phyloP scores from a whole-genome alignment of 2,888 invertebrate genomes.

The Microchrysa polita region DNA sequence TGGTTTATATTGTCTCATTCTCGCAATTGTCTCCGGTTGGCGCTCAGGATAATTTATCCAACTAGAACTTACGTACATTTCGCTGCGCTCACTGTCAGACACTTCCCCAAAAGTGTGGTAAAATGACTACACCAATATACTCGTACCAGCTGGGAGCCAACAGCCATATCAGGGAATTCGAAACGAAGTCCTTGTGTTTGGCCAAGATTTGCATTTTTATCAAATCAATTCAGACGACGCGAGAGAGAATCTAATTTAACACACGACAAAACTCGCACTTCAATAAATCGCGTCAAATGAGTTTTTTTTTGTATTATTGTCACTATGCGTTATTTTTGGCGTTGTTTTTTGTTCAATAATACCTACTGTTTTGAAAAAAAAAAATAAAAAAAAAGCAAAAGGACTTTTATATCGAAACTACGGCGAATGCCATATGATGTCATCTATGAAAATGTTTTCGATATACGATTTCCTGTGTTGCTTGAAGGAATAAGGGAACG shows the following conservation, averaged over 20 bases:
- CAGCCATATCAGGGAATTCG: too few relatives aligned
- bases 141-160: constrained; percentile 5
- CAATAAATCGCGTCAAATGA: constrained; percentile 17
- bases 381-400: too few relatives aligned
- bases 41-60: neutral
- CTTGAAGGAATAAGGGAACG: neutral
- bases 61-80: neutral
- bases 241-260: constrained; percentile 69
- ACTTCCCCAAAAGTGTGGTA: neutral
- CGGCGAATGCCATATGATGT: neutral
- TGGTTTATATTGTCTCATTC: constrained; percentile 2
- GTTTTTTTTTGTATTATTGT: neutral
- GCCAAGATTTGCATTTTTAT: constrained; percentile 61
- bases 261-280: constrained; percentile 60
- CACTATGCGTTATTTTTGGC: neutral
- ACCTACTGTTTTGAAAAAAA: too few relatives aligned
- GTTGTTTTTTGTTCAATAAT: neutral
- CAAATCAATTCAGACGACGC: constrained; percentile 65
- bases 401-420: neutral
- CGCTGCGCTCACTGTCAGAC: neutral
- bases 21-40: neutral
- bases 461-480: neutral
- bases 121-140: too few relatives aligned
- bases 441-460: constrained; percentile 13
- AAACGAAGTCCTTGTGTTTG: neutral